A percentile compares a stretch with the other conserved stretches of the same genome.
Conservation (phyloP, 2,113 vertebrate genomes). For the Labeo rohita region DNA sequence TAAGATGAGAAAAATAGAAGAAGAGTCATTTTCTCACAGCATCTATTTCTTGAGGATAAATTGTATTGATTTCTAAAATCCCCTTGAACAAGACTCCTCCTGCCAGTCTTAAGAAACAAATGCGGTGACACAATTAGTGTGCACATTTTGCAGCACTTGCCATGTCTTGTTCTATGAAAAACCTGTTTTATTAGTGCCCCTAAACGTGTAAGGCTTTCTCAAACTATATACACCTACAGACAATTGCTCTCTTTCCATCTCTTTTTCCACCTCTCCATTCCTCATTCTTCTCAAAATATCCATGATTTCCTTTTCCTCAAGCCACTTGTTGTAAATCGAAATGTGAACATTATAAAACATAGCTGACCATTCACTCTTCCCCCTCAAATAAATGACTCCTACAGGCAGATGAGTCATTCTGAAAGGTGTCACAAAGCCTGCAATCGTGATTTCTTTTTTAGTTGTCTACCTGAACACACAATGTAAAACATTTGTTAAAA, state of each 20-base stretch:
- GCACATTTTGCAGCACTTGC: neutral
- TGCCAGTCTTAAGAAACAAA: neutral
- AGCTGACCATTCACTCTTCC: constrained; percentile 11
- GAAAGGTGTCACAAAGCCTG: constrained; percentile 4
- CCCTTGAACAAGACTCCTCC: neutral
- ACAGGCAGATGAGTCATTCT: constrained; percentile 10
- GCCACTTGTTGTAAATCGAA: neutral
- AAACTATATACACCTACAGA: neutral
- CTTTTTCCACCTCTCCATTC: neutral
- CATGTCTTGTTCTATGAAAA: constrained; percentile 26
- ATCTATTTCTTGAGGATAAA: neutral
- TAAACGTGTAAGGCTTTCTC: neutral
- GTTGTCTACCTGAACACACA: neutral
- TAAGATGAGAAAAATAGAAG: neutral
- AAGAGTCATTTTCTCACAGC: neutral
- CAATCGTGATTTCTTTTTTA: neutral
- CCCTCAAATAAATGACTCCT: constrained; percentile 3
- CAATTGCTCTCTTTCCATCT: neutral
- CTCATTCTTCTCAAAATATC: neutral
- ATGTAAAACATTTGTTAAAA: neutral
- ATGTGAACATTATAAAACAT: neutral
- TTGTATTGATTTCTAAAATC: neutral
- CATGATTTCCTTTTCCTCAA: neutral
- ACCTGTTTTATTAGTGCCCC: neutral
- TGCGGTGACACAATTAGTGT: neutral